Evolutionary conservation across 2,888 invertebrate genomes (phyloP).

Genomic region (Dione juno): DNA sequence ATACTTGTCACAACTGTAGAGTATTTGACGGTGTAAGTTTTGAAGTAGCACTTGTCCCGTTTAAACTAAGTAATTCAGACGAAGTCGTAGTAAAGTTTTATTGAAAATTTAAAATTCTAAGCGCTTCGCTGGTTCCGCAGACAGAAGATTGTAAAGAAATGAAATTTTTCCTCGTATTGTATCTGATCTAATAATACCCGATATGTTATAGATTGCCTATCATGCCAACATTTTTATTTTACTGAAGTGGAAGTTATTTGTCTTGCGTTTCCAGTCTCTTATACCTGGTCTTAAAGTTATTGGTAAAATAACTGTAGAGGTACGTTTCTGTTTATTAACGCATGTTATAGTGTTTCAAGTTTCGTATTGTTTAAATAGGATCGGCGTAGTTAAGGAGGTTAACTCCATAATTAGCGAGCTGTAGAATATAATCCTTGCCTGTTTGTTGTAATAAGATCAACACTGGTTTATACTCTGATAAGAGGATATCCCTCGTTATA

Average conservation of each 20-base stretch:
- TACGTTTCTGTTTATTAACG: constrained; percentile 53
- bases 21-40: constrained; percentile 46
- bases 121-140: constrained; percentile 44
- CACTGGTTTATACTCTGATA: constrained; percentile 53
- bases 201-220: constrained; percentile 32
- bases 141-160: constrained; percentile 39
- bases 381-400: constrained; percentile 70
- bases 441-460: constrained; percentile 65
- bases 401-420: constrained; percentile 75
- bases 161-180: constrained; percentile 28
- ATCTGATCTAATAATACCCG: constrained; percentile 24
- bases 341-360: constrained; percentile 58
- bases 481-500: constrained; percentile 37
- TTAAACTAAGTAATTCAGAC: constrained; percentile 48
- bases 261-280: neutral
- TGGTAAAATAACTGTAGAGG: constrained; percentile 33
- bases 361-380: constrained; percentile 74
- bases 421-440: constrained; percentile 71
- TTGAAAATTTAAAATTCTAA: constrained; percentile 52
- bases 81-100: constrained; percentile 49
- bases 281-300: constrained; percentile 24
- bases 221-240: constrained; percentile 20
- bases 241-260: constrained; percentile 12
- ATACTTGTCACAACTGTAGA: constrained; percentile 44
- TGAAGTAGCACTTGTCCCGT: constrained; percentile 47